A percentile compares a stretch with the other conserved stretches of the same genome.
These are phyloP conservation scores for Carapus acus DNA, from an alignment of 2,797 vertebrate genomes.

Conservation along the genomic window DNA sequence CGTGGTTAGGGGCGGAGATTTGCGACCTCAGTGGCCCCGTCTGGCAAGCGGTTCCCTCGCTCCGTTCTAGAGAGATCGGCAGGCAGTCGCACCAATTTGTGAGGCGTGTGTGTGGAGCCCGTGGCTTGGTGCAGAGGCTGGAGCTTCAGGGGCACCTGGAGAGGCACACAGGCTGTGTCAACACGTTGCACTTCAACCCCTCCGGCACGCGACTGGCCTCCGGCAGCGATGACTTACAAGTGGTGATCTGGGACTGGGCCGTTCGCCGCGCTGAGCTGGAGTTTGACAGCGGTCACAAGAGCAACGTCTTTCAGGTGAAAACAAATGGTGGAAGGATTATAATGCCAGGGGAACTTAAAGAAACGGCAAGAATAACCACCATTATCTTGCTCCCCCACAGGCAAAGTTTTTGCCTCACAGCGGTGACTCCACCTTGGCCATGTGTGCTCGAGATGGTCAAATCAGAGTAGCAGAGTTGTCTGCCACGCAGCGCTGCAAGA, in stretches of 20 bases:
- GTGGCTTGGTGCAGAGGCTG: constrained; percentile 88
- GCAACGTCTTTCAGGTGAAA: constrained; percentile 96
- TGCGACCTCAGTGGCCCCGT: constrained; percentile 75
- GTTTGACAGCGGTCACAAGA: constrained; percentile 95
- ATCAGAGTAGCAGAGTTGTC: constrained; percentile 93
- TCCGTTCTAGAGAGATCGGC: constrained; percentile 83
- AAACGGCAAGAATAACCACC: not conserved
- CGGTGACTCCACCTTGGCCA: constrained; percentile 93
- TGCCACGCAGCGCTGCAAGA: constrained; percentile 93
- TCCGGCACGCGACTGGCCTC: constrained; percentile 90
- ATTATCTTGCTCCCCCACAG: constrained; percentile 53
- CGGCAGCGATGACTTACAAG: constrained; percentile 90
- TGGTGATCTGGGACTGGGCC: constrained; percentile 97
- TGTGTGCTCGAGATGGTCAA: constrained; percentile 94
- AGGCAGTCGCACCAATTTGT: constrained; percentile 78
- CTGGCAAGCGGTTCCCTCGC: constrained; percentile 82
- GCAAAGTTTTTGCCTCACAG: constrained; percentile 98
- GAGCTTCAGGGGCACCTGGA: constrained; percentile 87
- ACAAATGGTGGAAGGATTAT: not conserved
- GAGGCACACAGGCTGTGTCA: constrained; percentile 91
- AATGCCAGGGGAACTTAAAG: not conserved
- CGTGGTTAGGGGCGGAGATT: constrained; percentile 86
- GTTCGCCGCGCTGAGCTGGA: constrained; percentile 80
- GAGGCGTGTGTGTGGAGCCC: constrained; percentile 83
- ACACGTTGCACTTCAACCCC: constrained; percentile 97